These are phyloP conservation scores for Arctocebus calabarensis DNA, from an alignment of 2,797 vertebrate genomes.

Conservation along the genomic window DNA sequence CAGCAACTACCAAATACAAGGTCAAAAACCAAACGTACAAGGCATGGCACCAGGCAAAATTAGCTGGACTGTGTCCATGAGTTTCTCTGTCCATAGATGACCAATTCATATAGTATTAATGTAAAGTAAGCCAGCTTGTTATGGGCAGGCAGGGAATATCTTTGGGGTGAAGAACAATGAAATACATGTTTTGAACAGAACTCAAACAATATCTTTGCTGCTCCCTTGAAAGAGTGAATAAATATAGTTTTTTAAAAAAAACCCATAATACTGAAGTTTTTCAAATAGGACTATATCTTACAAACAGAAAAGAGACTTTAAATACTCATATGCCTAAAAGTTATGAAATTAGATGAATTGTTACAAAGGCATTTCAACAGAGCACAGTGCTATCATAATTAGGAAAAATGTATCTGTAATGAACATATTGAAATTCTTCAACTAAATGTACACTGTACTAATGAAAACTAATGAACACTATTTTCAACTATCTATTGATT, in stretches of 20 bases:
- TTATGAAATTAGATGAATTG: background rate
- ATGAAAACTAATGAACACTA: background rate
- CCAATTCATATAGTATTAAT: background rate
- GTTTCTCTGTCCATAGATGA: background rate
- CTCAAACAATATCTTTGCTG: background rate
- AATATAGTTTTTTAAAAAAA: background rate
- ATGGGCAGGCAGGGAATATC: background rate
- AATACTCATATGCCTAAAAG: background rate
- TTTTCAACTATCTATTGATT: background rate
- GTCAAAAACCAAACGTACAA: background rate
- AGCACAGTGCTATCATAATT: background rate
- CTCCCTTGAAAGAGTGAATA: background rate
- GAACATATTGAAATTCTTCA: background rate
- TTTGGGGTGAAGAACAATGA: background rate
- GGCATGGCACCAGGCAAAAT: background rate
- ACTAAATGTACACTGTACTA: background rate
- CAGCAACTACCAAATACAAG: background rate
- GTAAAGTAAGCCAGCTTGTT: background rate
- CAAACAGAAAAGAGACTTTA: background rate
- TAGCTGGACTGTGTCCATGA: background rate
- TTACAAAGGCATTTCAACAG: background rate
- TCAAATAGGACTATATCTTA: background rate
- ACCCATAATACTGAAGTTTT: background rate
- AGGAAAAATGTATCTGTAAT: background rate
- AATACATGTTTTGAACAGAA: background rate